Conservation (phyloP, 2,797 vertebrate genomes). For the Eulemur mongoz region DNA sequence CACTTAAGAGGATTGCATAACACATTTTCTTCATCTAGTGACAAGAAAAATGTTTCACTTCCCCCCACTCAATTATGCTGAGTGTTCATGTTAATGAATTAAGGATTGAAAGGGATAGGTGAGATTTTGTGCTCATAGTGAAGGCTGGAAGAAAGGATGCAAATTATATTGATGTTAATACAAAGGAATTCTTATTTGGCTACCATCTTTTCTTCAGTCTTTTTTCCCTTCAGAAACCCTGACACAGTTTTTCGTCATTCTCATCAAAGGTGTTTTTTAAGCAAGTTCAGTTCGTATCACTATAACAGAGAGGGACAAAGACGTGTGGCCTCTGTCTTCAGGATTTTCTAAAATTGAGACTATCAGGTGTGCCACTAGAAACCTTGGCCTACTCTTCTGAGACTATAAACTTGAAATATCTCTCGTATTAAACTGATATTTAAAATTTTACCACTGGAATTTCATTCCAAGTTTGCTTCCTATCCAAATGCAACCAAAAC, state of each 20-base stretch:
- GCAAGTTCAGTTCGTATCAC: background rate
- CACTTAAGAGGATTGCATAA: background rate
- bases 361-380: background rate
- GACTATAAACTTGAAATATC: background rate
- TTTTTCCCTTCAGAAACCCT: background rate
- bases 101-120: background rate
- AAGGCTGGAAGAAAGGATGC: background rate
- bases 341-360: background rate
- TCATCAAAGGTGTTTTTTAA: conserved; percentile 22
- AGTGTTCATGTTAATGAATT: conserved; percentile 23
- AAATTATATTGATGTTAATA: background rate
- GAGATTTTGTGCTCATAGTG: background rate
- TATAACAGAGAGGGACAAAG: background rate
- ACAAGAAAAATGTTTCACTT: conserved; percentile 39
- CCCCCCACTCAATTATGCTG: background rate
- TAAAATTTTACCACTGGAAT: background rate
- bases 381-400: background rate
- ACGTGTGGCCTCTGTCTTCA: background rate
- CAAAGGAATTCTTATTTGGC: background rate
- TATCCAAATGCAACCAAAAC: background rate
- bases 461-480: background rate
- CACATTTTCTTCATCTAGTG: background rate
- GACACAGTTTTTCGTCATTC: background rate
- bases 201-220: background rate
- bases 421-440: background rate